phyloP scores from a whole-genome alignment of 2,888 invertebrate genomes.

The Laspeyria flexula region DNA sequence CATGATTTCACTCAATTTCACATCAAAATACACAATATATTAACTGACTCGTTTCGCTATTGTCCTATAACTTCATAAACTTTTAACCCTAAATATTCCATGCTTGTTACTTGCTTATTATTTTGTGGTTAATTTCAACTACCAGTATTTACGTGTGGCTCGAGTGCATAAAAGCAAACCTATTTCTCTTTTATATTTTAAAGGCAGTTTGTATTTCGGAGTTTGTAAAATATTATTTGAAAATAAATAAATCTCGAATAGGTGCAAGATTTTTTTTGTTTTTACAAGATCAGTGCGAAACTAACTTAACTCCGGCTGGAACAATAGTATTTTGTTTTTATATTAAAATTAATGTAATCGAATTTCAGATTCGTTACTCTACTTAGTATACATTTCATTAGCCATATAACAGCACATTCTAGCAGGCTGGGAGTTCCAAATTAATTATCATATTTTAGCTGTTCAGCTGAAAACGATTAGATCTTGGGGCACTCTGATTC shows the following conservation, averaged over 20 bases:
- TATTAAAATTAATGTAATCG: neutral
- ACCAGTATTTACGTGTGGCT: neutral
- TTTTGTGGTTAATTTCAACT: neutral
- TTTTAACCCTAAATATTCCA: constrained; percentile 21
- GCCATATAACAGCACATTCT: neutral
- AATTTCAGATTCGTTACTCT: neutral
- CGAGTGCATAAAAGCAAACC: neutral
- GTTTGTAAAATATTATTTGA: too few species aligned
- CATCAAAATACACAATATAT: constrained; percentile 32
- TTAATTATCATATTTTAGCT: too few species aligned
- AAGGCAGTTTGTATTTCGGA: too few species aligned
- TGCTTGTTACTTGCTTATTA: constrained; percentile 5
- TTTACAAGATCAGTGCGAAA: too few species aligned
- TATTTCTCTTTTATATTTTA: neutral
- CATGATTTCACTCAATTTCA: constrained; percentile 21
- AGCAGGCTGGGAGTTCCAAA: neutral
- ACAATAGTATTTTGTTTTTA: too few species aligned
- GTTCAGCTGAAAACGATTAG: too few species aligned
- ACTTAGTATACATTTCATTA: neutral
- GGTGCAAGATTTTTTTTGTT: too few species aligned
- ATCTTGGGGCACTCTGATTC: neutral
- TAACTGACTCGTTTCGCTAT: constrained; percentile 22
- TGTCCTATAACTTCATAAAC: constrained; percentile 26
- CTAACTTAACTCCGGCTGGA: too few species aligned
- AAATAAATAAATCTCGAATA: too few species aligned